A percentile compares a stretch with the other conserved stretches of the same genome.
These are phyloP conservation scores for Ianthella basta DNA, from an alignment of 37 sponge, comb jelly and placozoan genomes.

Conservation along the genomic window DNA sequence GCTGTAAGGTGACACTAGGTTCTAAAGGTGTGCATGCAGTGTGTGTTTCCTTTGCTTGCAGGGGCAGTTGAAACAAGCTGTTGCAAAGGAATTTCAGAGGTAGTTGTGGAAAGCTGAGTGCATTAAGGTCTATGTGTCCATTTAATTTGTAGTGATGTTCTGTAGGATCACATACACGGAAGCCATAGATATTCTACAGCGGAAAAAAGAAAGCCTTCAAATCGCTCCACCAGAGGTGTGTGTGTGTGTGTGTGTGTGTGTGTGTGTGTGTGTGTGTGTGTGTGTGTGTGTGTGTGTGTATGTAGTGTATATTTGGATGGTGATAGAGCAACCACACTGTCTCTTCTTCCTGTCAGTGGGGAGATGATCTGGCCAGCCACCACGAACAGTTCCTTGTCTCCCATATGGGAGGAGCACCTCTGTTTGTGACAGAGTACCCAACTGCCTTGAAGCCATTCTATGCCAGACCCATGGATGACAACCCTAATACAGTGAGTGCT, in stretches of 20 bases:
- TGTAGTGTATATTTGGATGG: too few species aligned
- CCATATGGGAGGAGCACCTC: constrained; percentile 50
- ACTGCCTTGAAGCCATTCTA: constrained; percentile 86
- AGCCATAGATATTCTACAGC: constrained; percentile 52
- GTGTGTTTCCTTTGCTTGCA: not conserved
- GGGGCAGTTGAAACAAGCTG: not conserved
- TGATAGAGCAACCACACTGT: too few species aligned
- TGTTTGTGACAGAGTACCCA: constrained; percentile 90
- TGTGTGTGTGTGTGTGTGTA: too few species aligned
- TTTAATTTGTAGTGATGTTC: too few species aligned
- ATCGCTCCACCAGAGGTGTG: constrained; percentile 45
- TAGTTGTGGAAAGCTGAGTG: not conserved
- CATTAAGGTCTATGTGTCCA: not conserved
- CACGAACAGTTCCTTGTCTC: constrained; percentile 74
- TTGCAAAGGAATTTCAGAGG: constrained; percentile 28
- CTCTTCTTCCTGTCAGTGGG: constrained; percentile 56
- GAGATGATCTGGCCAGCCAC: constrained; percentile 69
- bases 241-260: constrained; percentile 2
- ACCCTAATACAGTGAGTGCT: constrained; percentile 25
- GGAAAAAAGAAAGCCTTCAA: not conserved
- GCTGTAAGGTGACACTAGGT: too few species aligned
- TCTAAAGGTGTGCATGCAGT: too few species aligned
- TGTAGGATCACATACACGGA: constrained; percentile 76
- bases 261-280: not conserved
- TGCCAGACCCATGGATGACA: constrained; percentile 47